Base-by-base conservation (phyloP, 1,140 invertebrate species). In the Drosophila burlai region DNA sequence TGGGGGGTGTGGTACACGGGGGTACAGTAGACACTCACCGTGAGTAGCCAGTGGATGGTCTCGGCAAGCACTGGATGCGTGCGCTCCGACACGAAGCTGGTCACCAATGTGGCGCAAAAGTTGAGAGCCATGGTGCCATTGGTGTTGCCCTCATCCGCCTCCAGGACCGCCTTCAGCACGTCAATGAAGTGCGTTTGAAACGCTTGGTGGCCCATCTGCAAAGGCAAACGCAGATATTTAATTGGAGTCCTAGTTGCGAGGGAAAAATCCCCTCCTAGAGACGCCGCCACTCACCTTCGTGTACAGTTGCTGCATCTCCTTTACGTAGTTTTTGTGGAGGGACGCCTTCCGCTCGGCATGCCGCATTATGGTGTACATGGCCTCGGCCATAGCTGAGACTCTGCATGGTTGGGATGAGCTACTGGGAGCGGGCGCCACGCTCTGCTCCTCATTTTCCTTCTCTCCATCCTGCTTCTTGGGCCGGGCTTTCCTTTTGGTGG, bases 51-150 rank as follows among this genome's bases (percentile, higher is more conserved):
- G 11, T 94, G 93, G 77, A 95, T 94, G 57, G 94, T 94, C 42
- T 94, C 94, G 43, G 93, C 92, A 73, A 95, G 93, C 55, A 95
- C 93, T 43, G 94, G 94, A 81, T 94, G 93, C 52, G 94, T 94
- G 21, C 93, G 94, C 57, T 94, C 94, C 13, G 76, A 67, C 77
- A 94, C 93, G n/a, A 95, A 93, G 3, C 93, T 93, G 8, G 94
- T 94, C 43, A 94, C 94, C 91, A 96, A 96, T 57, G 95, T 95
- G 13, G 95, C 94, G 6, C 95, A 94, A 93, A 96, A 96, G 46
- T 95, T 94, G 18, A 96, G 92, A 0, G 95, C 95, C 31, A 94
- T 93, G 76, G 96, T 95, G 3, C 96, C 95, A 79, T 95, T 95
- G 4, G 95, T 94, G 79, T 95, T 95, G 4, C 93, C 93, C 50